Percentiles rank a stretch among this genome's conserved stretches.
These are phyloP conservation scores for Mesocentrotus franciscanus DNA, from an alignment of 53 echinoderm and acorn worm genomes.

Conservation along the genomic window DNA sequence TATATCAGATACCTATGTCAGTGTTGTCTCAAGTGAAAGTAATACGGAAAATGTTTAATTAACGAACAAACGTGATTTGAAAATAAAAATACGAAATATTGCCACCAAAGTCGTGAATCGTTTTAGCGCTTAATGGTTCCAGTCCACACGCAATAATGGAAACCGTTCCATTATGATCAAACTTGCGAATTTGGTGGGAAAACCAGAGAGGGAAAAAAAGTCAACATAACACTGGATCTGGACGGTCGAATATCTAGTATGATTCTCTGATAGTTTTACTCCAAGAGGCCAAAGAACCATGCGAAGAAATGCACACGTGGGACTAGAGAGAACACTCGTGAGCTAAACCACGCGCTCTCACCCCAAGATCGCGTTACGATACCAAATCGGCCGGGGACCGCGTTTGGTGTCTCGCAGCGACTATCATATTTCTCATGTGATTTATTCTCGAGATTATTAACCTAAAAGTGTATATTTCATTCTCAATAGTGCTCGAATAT, in stretches of 20 bases:
- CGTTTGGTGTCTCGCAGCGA: constrained; percentile 58
- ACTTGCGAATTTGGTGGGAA: constrained; percentile 16
- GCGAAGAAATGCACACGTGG: constrained; percentile 51
- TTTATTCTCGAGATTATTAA: constrained; percentile 73
- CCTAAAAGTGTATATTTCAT: constrained; percentile 71
- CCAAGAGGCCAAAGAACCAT: constrained; percentile 41
- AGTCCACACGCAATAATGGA: not conserved
- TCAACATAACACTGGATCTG: constrained; percentile 25
- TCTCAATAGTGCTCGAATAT: constrained; percentile 69
- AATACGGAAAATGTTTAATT: not conserved
- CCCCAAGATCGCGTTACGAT: constrained; percentile 55
- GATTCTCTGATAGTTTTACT: not conserved
- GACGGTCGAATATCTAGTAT: constrained; percentile 23
- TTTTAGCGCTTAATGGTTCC: not conserved
- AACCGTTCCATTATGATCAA: not conserved
- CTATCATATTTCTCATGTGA: constrained; percentile 62
- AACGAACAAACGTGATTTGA: not conserved
- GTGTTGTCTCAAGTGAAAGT: not conserved
- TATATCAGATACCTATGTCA: not conserved
- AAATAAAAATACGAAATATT: not conserved
- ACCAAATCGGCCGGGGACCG: constrained; percentile 57
- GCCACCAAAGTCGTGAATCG: not conserved
- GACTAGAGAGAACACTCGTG: constrained; percentile 51
- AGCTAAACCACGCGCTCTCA: constrained; percentile 64
- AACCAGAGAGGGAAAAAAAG: constrained; percentile 2